These are phyloP conservation scores for Agrotis segetum DNA, from an alignment of 2,888 invertebrate genomes.

Conservation along the genomic window DNA sequence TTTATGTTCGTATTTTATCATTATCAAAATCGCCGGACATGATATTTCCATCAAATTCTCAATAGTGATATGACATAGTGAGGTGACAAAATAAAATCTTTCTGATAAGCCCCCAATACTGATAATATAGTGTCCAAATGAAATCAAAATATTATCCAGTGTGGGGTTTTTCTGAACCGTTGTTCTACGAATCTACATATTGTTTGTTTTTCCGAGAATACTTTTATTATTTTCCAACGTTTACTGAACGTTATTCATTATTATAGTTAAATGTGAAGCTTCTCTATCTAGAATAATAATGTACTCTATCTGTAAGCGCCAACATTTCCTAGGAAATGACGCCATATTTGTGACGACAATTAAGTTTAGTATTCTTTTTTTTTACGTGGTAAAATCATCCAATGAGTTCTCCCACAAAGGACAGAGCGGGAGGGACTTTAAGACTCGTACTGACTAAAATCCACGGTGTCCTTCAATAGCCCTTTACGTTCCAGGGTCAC, in stretches of 20 bases:
- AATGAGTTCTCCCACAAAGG: no score
- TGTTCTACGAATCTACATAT: background rate
- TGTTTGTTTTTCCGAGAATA: conserved; percentile 12
- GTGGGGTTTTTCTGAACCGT: conserved; percentile 2
- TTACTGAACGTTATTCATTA: conserved; percentile 2
- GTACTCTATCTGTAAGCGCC: no score
- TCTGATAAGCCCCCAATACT: conserved; percentile 23
- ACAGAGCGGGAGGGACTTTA: no score
- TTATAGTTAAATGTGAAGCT: background rate
- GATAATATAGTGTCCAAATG: conserved; percentile 27
- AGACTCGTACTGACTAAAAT: no score
- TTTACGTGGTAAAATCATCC: no score
- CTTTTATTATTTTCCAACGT: background rate
- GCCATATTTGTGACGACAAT: no score
- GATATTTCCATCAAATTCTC: conserved; percentile 26
- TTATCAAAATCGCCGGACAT: conserved; percentile 15
- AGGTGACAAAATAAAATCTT: conserved; percentile 20
- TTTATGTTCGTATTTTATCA: conserved; percentile 10
- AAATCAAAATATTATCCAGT: conserved; percentile 1
- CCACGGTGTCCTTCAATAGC: no score
- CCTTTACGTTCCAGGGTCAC: no score
- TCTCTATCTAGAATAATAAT: no score
- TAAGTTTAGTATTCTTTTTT: no score
- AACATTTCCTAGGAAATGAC: no score
- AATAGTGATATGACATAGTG: conserved; percentile 24